phyloP scores from a whole-genome alignment of 1,140 invertebrate genomes.

The Oedothorax gibbosus region DNA sequence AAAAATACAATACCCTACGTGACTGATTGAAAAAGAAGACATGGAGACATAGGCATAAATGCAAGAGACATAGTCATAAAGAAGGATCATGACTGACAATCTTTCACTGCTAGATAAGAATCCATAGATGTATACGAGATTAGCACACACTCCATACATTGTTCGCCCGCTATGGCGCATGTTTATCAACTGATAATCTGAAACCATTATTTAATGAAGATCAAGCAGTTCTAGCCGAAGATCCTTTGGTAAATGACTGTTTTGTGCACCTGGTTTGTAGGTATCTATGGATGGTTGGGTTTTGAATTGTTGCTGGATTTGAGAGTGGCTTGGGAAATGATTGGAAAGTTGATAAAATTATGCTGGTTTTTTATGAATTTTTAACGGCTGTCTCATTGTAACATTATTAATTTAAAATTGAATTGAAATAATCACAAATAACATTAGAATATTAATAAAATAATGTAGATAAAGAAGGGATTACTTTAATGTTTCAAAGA shows the following conservation, averaged over 20 bases:
- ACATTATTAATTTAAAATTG: too few species aligned
- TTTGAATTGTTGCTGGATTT: not conserved
- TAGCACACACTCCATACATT: constrained; percentile 12
- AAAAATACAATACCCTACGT: not conserved
- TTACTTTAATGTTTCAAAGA: too few species aligned
- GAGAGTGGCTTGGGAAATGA: not conserved
- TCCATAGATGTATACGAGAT: constrained; percentile 5
- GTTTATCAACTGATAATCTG: constrained; percentile 27
- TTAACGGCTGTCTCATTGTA: not conserved
- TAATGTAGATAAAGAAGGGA: too few species aligned
- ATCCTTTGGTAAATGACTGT: not conserved
- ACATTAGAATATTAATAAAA: too few species aligned
- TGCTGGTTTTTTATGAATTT: not conserved
- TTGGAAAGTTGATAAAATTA: not conserved
- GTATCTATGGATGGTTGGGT: not conserved
- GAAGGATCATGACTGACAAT: not conserved
- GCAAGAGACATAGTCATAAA: not conserved
- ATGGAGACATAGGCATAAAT: not conserved
- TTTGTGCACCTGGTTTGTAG: not conserved
- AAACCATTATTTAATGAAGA: constrained; percentile 29
- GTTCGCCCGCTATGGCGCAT: constrained; percentile 2
- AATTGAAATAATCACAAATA: too few species aligned
- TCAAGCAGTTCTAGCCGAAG: not conserved
- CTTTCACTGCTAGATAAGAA: not conserved
- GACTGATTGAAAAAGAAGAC: constrained; percentile 20